A percentile compares a stretch with the other conserved stretches of the same genome.
Conservation (phyloP, 1,140 invertebrate species). For the Neotoxoptera formosana region DNA sequence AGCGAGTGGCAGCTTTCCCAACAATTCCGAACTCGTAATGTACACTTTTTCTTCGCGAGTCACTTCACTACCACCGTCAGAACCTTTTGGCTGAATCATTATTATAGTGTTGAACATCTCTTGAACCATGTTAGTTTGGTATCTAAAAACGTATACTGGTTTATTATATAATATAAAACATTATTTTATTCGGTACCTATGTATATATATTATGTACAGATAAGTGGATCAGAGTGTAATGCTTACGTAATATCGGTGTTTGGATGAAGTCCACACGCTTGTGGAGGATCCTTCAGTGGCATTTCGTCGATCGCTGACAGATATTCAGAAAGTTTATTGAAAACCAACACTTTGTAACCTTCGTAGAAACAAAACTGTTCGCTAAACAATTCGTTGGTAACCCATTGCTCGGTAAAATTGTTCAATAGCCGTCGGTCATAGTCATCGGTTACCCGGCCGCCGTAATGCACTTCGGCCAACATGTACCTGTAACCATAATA, state of each 20-base stretch:
- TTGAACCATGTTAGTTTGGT: slow-evolving; percentile 94
- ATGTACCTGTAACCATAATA: slow-evolving; percentile 77
- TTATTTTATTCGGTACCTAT: not conserved
- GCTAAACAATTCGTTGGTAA: slow-evolving; percentile 82
- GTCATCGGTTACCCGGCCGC: slow-evolving; percentile 94
- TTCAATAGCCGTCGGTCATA: slow-evolving; percentile 91
- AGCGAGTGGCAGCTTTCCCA: slow-evolving; percentile 87
- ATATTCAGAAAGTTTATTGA: slow-evolving; percentile 71
- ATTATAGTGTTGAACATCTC: slow-evolving; percentile 92
- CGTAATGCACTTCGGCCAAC: slow-evolving; percentile 97
- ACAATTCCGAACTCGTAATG: slow-evolving; percentile 89
- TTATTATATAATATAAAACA: not conserved
- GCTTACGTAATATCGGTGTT: slow-evolving; percentile 94
- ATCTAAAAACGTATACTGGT: slow-evolving; percentile 63
- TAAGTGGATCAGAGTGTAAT: not conserved
- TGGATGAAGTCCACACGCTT: slow-evolving; percentile 93
- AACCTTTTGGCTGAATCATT: slow-evolving; percentile 95
- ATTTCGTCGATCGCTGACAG: slow-evolving; percentile 70
- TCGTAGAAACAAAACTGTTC: slow-evolving; percentile 88
- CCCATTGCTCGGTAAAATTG: slow-evolving; percentile 87
- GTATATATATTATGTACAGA: not conserved
- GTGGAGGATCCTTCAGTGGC: slow-evolving; percentile 88
- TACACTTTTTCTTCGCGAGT: slow-evolving; percentile 89
- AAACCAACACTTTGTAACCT: slow-evolving; percentile 84
- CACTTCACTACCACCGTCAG: slow-evolving; percentile 84